phyloP scores from a whole-genome alignment of 2,888 invertebrate species.

The Eristalis arbustorum region DNA sequence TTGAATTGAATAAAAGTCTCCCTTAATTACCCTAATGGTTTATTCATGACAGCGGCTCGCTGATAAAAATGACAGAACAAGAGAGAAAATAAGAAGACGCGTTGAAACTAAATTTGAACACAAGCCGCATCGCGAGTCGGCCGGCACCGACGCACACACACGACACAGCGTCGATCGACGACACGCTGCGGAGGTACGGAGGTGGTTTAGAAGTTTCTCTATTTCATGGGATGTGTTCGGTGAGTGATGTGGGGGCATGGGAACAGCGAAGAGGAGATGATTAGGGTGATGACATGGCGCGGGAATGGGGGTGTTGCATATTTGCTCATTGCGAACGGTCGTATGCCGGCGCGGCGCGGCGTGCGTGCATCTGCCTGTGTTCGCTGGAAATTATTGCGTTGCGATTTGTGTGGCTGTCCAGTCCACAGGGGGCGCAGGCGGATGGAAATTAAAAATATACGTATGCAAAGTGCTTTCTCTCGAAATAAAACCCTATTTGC shows the following conservation, averaged over 20 bases:
- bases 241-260: conserved; percentile 17
- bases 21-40: conserved; percentile 70
- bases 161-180: not conserved
- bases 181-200: not conserved
- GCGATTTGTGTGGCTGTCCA: not conserved
- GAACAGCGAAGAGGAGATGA: conserved; percentile 1
- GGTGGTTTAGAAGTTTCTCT: not conserved
- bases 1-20: conserved; percentile 66
- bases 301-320: not conserved
- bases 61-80: conserved; percentile 63
- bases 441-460: conserved; percentile 7
- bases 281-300: conserved; percentile 5
- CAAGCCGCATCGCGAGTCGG: conserved; percentile 1
- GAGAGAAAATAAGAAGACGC: conserved; percentile 1
- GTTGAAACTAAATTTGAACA: conserved; percentile 55
- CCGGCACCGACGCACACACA: not conserved
- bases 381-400: not conserved
- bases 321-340: not conserved
- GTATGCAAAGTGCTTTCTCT: conserved; percentile 37
- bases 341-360: not conserved
- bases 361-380: not conserved
- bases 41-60: conserved; percentile 65
- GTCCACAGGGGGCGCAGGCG: not conserved
- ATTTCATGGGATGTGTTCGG: conserved; percentile 5
- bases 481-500: conserved; percentile 12